Evolutionary conservation across 35 echinoderm and acorn worm species (phyloP), one percentile per base, ranked within the genome.

Genomic region (Diadema setosum): DNA sequence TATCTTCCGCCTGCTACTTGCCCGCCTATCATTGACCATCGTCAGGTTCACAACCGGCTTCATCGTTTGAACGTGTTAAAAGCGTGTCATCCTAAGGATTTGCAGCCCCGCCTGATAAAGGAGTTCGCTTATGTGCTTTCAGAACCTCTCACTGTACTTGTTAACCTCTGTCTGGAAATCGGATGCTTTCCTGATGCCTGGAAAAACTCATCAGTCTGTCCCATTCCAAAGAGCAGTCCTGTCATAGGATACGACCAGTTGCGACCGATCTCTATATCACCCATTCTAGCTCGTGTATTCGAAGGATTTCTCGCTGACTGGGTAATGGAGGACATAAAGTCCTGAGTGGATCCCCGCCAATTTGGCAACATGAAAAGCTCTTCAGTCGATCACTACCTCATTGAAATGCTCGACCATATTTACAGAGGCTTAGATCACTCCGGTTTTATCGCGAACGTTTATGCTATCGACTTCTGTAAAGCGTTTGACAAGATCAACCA

Each of bases 291-390:
- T n/a, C 46, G 86, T 16, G 40, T 88, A 3, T 88, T 88, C 41
- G 70, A 88, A 36, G 35, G 27, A 36, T 88, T 88, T 80, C 45
- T 88, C 17, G 67, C 70, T 36, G 35, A 88, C 5, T 88, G 14
- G 70, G 73, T 88, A 15, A 55, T 80, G 69, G 17, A 80, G 21
- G 86, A 88, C 45, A 88, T 88, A 41, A 52, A 86, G n/a, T 60
- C 39, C 34, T 3, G 29, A 5, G 37, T 87, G 18, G 85, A 87
- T 50, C 41, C 42, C 14, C 65, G 31, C 18, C 85, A 87, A 37
- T 87, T 76, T 78, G 85, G 85, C 16, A 80, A 87, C 69, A 31
- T 78, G 25, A 78, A 87, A 78, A 46, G 65, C 40, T 61, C 26
- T 74, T 87, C 65, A 3, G 63, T 44, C 61, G 40, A 75, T 16